phyloP scores from a whole-genome alignment of 2,113 vertebrate species.

The Bagarius yarrelli region DNA sequence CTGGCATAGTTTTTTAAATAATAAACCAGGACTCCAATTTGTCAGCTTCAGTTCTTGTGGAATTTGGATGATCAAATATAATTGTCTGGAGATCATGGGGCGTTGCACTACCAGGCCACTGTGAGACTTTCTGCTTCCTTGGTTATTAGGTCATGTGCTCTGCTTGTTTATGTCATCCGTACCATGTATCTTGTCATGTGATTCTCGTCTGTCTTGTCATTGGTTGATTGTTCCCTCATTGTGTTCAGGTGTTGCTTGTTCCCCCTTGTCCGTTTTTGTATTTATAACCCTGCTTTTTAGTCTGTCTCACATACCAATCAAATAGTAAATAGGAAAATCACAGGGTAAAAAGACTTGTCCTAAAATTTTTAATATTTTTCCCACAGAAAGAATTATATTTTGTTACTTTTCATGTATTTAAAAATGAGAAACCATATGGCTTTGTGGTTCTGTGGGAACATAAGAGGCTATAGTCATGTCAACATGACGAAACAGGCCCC shows the following conservation, averaged over 20 bases:
- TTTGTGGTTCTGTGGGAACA: slow-evolving; percentile 80
- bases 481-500: slow-evolving; percentile 78
- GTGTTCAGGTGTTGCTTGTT: no score
- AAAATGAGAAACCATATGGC: slow-evolving; percentile 76
- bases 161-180: no score
- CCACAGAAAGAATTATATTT: slow-evolving; percentile 54
- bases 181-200: no score
- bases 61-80: slow-evolving; percentile 1
- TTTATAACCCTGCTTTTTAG: no score
- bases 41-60: not conserved
- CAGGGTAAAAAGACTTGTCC: not conserved
- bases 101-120: no score
- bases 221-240: not conserved
- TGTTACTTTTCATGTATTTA: slow-evolving; percentile 64
- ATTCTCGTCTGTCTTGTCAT: not conserved
- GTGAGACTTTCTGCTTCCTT: no score
- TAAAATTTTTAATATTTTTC: not conserved
- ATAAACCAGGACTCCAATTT: not conserved
- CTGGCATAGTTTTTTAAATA: not conserved
- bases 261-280: no score
- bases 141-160: no score
- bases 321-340: slow-evolving; percentile 1
- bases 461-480: slow-evolving; percentile 71
- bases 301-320: not conserved
- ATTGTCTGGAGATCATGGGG: not conserved